phyloP scores from a whole-genome alignment of 2,797 vertebrate species.

The Merluccius polli region DNA sequence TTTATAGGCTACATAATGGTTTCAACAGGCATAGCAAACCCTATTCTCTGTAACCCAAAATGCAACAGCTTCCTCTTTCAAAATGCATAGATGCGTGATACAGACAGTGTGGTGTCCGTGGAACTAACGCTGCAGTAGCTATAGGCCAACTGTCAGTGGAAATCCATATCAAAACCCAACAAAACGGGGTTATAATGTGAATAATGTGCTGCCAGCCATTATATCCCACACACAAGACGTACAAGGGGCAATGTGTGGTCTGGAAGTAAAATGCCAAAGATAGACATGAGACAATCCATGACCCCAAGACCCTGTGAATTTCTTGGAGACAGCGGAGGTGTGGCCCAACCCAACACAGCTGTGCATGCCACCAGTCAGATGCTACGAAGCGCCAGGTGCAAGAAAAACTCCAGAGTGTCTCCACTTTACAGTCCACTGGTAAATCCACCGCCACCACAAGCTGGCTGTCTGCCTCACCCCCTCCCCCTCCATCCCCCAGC shows the following conservation, averaged over 20 bases:
- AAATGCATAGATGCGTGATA: neutral
- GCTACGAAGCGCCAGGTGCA: constrained; percentile 40
- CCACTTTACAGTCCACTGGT: constrained; percentile 34
- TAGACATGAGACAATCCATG: neutral
- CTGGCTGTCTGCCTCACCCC: constrained; percentile 30
- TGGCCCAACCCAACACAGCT: constrained; percentile 50
- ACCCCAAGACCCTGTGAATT: constrained; percentile 17
- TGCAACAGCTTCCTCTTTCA: constrained; percentile 54
- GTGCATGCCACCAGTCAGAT: constrained; percentile 42
- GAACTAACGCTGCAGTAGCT: neutral
- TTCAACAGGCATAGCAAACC: constrained; percentile 14
- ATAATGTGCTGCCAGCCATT: neutral
- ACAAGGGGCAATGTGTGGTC: neutral
- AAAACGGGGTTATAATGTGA: neutral
- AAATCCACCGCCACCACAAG: constrained; percentile 29
- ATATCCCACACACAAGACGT: neutral
- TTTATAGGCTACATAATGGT: constrained; percentile 21
- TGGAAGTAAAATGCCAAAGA: neutral
- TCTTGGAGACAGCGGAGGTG: constrained; percentile 59
- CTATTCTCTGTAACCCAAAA: constrained; percentile 20
- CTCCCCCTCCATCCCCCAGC: constrained; percentile 52
- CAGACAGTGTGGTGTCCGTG: neutral
- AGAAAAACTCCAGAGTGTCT: constrained; percentile 31
- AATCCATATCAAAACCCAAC: neutral
- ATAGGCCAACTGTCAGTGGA: neutral